These are phyloP conservation scores for Lemur catta DNA, from an alignment of 2,797 vertebrate genomes.

Conservation along the genomic window DNA sequence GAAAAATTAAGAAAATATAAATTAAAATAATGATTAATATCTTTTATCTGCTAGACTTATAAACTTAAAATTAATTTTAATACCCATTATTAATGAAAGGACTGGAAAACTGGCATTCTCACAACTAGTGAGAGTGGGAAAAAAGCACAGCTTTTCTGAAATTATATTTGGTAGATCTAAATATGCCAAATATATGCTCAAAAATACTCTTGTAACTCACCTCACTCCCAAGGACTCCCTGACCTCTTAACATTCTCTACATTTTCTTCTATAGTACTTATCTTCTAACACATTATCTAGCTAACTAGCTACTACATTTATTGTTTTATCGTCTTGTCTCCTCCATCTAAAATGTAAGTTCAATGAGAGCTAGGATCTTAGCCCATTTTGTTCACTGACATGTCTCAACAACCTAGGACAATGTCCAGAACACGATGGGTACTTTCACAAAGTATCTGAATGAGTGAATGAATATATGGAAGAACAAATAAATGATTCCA, in stretches of 20 bases:
- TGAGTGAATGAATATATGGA: constrained; percentile 6
- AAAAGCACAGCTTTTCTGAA: constrained; percentile 15
- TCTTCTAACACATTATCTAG: not conserved
- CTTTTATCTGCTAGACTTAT: not conserved
- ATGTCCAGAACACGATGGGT: not conserved
- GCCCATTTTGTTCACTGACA: not conserved
- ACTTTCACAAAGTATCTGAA: constrained; percentile 35
- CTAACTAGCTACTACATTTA: not conserved
- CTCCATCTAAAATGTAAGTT: not conserved
- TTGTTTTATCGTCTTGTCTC: not conserved
- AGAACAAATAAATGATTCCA: not conserved
- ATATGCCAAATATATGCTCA: not conserved
- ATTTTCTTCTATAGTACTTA: not conserved
- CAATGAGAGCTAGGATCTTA: not conserved
- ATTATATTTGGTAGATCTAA: not conserved
- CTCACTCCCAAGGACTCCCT: not conserved
- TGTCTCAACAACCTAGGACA: not conserved
- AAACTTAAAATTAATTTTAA: constrained; percentile 35
- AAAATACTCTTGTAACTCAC: not conserved
- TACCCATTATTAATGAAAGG: not conserved
- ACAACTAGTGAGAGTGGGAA: not conserved
- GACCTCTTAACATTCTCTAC: not conserved
- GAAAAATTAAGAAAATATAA: not conserved
- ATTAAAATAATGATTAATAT: not conserved
- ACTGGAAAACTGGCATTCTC: not conserved